These are phyloP conservation scores for Phainopepla nitens DNA, from an alignment of 2,113 vertebrate genomes.

Conservation along the genomic window DNA sequence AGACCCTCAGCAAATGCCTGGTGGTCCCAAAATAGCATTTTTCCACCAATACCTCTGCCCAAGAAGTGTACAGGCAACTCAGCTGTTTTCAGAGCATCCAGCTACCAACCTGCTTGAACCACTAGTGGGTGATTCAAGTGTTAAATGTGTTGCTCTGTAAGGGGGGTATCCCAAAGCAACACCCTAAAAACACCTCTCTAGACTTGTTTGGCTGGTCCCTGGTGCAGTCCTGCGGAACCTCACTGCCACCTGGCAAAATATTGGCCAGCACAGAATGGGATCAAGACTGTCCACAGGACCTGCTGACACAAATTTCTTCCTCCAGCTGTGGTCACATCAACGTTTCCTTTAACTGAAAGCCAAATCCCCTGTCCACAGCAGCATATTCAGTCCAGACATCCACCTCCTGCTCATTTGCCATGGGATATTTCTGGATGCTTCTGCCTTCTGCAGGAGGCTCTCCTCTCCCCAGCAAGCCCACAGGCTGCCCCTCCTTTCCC, in stretches of 20 bases:
- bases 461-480: neutral
- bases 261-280: accelerated
- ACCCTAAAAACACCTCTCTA: neutral
- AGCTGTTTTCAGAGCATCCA: neutral
- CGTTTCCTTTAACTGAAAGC: neutral
- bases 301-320: accelerated
- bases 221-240: neutral
- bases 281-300: neutral
- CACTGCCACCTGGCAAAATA: neutral
- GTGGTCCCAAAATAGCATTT: neutral
- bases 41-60: neutral
- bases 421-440: neutral
- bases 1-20: neutral
- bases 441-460: neutral
- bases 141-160: neutral
- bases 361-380: neutral
- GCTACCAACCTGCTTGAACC: neutral
- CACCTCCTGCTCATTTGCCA: neutral
- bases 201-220: neutral
- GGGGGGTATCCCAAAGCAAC: neutral
- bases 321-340: accelerated
- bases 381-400: neutral
- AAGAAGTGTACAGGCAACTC: neutral
- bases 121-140: accelerated
- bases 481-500: neutral